These are phyloP conservation scores for Tenodera sinensis DNA, from an alignment of 2,888 invertebrate genomes.

Conservation along the genomic window DNA sequence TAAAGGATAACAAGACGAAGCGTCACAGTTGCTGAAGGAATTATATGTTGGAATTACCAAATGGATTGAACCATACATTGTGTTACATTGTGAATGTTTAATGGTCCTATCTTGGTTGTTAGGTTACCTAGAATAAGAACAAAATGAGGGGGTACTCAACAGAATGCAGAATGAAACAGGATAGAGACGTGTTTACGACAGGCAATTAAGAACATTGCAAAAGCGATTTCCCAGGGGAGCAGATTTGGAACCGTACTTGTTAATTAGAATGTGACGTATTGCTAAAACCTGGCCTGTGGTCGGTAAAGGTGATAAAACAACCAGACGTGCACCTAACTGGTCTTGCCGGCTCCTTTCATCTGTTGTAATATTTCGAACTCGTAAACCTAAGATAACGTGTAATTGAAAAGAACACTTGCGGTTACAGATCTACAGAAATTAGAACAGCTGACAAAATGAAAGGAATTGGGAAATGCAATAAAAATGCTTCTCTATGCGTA, in stretches of 20 bases:
- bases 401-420: background rate
- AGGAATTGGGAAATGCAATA: too few relatives aligned
- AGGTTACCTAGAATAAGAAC: background rate
- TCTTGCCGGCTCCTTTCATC: background rate
- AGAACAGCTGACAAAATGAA: too few relatives aligned
- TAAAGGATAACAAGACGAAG: too few relatives aligned
- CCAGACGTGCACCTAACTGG: background rate
- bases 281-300: background rate
- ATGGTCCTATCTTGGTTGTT: background rate
- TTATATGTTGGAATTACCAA: background rate
- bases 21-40: background rate
- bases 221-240: background rate
- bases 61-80: background rate
- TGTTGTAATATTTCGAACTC: background rate
- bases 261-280: background rate
- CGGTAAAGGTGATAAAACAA: background rate
- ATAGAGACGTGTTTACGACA: background rate
- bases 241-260: background rate
- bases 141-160: background rate
- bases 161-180: background rate
- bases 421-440: too few relatives aligned
- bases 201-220: background rate
- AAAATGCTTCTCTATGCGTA: too few relatives aligned
- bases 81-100: background rate
- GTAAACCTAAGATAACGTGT: background rate